Percentiles rank a stretch among this genome's conserved stretches.
Conservation (phyloP, 2,888 invertebrate genomes). For the Polydesmus complanatus region DNA sequence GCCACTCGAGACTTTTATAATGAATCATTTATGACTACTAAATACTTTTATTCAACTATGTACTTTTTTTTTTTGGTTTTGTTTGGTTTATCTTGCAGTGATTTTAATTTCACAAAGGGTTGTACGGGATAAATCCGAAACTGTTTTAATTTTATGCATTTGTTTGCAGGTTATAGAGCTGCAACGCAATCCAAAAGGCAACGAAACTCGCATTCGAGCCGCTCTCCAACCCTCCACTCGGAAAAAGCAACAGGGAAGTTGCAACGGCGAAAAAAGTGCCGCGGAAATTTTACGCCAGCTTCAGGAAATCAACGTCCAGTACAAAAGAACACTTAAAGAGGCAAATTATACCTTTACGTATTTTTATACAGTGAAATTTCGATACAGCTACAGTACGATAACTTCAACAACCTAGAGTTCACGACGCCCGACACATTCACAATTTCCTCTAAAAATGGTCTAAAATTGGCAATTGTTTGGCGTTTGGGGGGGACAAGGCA, state of each 20-base stretch:
- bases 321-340: conserved; percentile 17
- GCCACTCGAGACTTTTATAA: too few species aligned
- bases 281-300: conserved; percentile 15
- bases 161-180: conserved; percentile 84
- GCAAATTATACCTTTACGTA: conserved; percentile 1
- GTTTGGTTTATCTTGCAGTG: too few species aligned
- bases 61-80: too few species aligned
- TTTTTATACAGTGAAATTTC: not conserved
- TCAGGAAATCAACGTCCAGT: conserved; percentile 17
- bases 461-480: too few species aligned
- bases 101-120: too few species aligned
- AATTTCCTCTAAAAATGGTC: too few species aligned
- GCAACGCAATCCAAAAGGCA: conserved; percentile 67
- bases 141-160: conserved; percentile 1
- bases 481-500: too few species aligned
- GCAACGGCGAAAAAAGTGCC: conserved; percentile 3
- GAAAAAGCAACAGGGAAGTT: conserved; percentile 13
- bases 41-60: too few species aligned
- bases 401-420: too few species aligned
- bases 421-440: too few species aligned
- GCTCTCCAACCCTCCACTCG: conserved; percentile 53
- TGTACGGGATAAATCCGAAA: too few species aligned
- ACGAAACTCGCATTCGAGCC: conserved; percentile 69
- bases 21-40: too few species aligned
- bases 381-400: not conserved